Conservation (phyloP, 2,888 invertebrate species). For the Harpalus rufipes region DNA sequence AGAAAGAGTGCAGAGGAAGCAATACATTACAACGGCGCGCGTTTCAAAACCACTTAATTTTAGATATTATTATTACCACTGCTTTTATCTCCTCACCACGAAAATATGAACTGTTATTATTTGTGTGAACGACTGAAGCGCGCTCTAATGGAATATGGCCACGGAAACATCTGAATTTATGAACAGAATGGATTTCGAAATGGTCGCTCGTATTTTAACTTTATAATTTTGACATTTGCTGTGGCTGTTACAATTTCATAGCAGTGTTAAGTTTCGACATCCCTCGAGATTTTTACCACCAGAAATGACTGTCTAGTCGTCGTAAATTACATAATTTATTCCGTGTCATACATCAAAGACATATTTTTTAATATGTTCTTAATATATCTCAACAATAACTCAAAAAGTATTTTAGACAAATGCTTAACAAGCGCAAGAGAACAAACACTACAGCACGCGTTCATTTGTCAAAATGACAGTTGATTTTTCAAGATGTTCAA, state of each 20-base stretch:
- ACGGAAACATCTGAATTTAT: constrained; percentile 61
- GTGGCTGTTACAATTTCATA: constrained; percentile 36
- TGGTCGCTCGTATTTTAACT: constrained; percentile 56
- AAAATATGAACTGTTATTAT: constrained; percentile 65
- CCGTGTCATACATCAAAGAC: constrained; percentile 20
- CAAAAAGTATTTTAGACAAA: background rate
- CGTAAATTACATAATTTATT: constrained; percentile 45
- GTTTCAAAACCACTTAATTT: constrained; percentile 65
- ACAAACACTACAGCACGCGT: constrained; percentile 69
- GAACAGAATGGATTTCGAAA: constrained; percentile 59
- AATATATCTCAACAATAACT: background rate
- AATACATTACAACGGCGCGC: constrained; percentile 54
- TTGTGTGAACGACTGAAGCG: constrained; percentile 52
- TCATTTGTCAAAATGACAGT: constrained; percentile 70
- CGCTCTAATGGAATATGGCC: constrained; percentile 58
- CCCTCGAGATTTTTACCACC: constrained; percentile 12
- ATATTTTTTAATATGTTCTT: constrained; percentile 4
- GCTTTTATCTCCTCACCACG: constrained; percentile 59
- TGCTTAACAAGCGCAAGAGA: constrained; percentile 69
- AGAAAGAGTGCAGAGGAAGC: constrained; percentile 62
- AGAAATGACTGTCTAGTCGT: constrained; percentile 19
- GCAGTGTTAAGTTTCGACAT: constrained; percentile 27
- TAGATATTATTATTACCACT: constrained; percentile 66
- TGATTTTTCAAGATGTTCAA: constrained; percentile 55
- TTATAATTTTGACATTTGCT: constrained; percentile 64